A percentile compares a stretch with the other conserved stretches of the same genome.
These are phyloP conservation scores for Chydorus sphaericus DNA, from an alignment of 2,888 invertebrate genomes.

Conservation along the genomic window DNA sequence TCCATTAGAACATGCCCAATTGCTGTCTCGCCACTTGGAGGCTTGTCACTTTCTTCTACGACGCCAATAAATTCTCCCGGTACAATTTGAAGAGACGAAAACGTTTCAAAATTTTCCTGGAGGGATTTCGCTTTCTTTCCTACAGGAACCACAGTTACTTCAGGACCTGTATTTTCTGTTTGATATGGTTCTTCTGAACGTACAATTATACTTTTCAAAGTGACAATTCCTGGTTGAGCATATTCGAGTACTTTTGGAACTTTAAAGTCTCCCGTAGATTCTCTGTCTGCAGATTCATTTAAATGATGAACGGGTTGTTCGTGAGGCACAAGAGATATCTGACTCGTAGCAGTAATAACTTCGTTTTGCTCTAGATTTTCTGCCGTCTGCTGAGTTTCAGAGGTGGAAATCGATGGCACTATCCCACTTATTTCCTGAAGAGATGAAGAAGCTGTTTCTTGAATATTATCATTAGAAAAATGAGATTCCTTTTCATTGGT, in stretches of 20 bases:
- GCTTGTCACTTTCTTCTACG: not conserved
- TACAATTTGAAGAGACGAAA: constrained; percentile 20
- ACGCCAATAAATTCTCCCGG: not conserved
- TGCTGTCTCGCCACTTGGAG: not conserved
- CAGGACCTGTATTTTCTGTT: not conserved
- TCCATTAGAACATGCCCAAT: not conserved
- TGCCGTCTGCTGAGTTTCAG: not conserved
- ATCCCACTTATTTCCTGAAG: not conserved
- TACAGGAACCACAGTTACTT: constrained; percentile 24
- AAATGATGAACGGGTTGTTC: constrained; percentile 45
- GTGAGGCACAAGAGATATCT: constrained; percentile 35
- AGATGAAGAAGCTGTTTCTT: not conserved
- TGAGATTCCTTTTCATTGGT: constrained; percentile 48
- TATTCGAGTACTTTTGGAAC: not conserved
- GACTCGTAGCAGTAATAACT: not conserved
- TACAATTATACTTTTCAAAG: not conserved
- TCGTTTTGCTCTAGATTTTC: not conserved
- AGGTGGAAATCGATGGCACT: not conserved
- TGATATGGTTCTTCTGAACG: not conserved
- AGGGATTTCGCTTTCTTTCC: constrained; percentile 32
- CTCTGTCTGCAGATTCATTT: constrained; percentile 47
- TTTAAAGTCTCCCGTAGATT: constrained; percentile 30
- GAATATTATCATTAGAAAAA: constrained; percentile 22
- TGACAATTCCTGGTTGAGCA: not conserved
- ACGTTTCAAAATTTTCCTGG: constrained; percentile 33